Evolutionary conservation across 2,888 invertebrate genomes (phyloP).

Genomic region (Hydraecia micacea): DNA sequence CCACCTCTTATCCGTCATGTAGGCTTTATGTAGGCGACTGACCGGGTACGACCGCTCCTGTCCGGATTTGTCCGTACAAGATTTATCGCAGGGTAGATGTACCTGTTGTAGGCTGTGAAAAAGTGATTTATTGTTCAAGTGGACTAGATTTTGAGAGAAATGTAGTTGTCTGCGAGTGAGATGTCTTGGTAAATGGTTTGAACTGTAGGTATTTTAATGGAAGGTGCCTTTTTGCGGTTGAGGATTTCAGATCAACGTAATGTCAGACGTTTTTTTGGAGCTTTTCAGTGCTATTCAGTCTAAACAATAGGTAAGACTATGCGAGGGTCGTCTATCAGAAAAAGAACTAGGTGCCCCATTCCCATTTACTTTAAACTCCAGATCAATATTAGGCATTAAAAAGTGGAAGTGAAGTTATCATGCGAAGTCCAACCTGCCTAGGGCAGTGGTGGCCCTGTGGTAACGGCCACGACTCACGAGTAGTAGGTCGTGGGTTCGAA

Average conservation of each 20-base stretch:
- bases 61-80: slow-evolving; percentile 54
- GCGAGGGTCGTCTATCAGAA: no score
- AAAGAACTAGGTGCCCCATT: not conserved
- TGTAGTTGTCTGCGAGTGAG: not conserved
- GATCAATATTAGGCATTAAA: not conserved
- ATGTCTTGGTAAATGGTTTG: slow-evolving; percentile 5
- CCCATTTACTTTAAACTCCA: not conserved
- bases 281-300: not conserved
- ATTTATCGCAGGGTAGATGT: slow-evolving; percentile 59
- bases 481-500: no score
- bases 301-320: not conserved
- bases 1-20: slow-evolving; percentile 19
- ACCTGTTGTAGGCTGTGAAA: slow-evolving; percentile 33
- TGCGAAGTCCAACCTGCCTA: no score
- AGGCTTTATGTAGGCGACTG: slow-evolving; percentile 59
- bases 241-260: not conserved
- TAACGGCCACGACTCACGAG: no score
- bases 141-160: slow-evolving; percentile 20
- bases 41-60: slow-evolving; percentile 52
- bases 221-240: not conserved
- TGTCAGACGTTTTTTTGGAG: not conserved
- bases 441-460: no score
- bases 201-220: not conserved
- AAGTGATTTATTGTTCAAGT: slow-evolving; percentile 40
- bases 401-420: no score